Conservation (phyloP, 2,888 invertebrate species). For the Myathropa florea region DNA sequence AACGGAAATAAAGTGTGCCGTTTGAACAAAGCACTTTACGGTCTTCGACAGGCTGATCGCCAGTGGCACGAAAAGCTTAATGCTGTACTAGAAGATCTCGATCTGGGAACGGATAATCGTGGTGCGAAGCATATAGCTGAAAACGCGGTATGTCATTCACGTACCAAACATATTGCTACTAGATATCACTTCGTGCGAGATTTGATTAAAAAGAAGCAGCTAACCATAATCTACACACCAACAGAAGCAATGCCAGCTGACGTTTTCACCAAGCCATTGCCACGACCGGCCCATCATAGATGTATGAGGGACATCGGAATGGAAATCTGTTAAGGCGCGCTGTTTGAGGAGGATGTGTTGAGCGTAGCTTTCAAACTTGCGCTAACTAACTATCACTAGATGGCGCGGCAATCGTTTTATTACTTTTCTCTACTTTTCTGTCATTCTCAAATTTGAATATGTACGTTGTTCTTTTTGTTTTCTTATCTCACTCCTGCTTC, state of each 20-base stretch:
- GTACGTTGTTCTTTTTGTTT: no score
- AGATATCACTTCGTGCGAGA: neutral
- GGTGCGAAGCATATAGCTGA: neutral
- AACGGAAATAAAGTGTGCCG: conserved; percentile 15
- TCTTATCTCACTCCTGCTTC: no score
- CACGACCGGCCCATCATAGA: neutral
- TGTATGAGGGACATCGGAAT: neutral
- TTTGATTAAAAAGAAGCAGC: neutral
- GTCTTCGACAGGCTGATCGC: conserved; percentile 24
- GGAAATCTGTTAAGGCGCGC: neutral
- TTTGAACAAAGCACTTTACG: conserved; percentile 10
- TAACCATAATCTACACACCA: neutral
- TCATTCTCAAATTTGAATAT: neutral
- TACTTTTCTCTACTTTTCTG: neutral
- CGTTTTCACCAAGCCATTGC: neutral
- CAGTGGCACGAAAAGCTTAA: conserved; percentile 24
- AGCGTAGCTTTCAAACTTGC: conserved; percentile 35
- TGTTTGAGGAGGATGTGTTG: conserved; percentile 9
- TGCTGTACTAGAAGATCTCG: neutral
- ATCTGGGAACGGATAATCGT: neutral
- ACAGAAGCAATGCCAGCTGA: neutral
- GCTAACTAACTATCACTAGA: neutral
- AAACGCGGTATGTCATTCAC: neutral
- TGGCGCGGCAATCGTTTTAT: neutral
- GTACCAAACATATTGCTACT: neutral